Evolutionary conservation across 2,113 vertebrate genomes (phyloP).

Genomic region (Campylomormyrus tamandua): DNA sequence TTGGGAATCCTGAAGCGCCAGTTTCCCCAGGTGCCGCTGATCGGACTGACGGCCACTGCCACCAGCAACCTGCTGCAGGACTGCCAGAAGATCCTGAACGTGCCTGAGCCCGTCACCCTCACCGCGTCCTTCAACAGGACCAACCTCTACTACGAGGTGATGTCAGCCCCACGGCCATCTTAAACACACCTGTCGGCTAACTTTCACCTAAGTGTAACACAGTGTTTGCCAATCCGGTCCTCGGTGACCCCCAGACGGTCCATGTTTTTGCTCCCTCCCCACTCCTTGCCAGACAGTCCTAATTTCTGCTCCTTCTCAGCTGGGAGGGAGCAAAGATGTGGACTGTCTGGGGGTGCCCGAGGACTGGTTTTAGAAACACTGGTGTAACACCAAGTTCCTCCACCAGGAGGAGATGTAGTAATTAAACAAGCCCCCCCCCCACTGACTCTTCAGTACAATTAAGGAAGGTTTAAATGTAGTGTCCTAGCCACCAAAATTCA

Average conservation of each 20-base stretch:
- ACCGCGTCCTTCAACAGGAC: constrained; percentile 87
- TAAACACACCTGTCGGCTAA: background rate
- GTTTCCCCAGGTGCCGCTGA: constrained; percentile 75
- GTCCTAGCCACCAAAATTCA: background rate
- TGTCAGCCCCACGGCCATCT: constrained; percentile 9
- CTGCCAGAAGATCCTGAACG: constrained; percentile 82
- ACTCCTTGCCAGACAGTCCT: background rate
- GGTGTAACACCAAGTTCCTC: background rate
- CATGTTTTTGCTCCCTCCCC: background rate
- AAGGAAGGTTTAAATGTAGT: background rate
- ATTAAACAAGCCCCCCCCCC: background rate
- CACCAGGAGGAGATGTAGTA: background rate
- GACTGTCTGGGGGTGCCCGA: background rate
- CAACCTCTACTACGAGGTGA: constrained; percentile 91
- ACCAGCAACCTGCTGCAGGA: constrained; percentile 82
- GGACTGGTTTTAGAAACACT: background rate
- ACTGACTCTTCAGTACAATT: background rate
- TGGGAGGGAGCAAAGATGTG: background rate
- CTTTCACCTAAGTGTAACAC: background rate
- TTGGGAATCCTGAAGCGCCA: constrained; percentile 94
- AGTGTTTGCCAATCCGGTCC: background rate
- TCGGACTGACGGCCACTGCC: constrained; percentile 90
- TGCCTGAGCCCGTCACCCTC: constrained; percentile 73
- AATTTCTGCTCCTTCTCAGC: background rate
- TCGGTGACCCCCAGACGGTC: background rate